Percentiles rank a stretch among this genome's conserved stretches.
Evolutionary conservation across 2,113 vertebrate species (phyloP).

Genomic region (Melanotaenia duboulayi): DNA sequence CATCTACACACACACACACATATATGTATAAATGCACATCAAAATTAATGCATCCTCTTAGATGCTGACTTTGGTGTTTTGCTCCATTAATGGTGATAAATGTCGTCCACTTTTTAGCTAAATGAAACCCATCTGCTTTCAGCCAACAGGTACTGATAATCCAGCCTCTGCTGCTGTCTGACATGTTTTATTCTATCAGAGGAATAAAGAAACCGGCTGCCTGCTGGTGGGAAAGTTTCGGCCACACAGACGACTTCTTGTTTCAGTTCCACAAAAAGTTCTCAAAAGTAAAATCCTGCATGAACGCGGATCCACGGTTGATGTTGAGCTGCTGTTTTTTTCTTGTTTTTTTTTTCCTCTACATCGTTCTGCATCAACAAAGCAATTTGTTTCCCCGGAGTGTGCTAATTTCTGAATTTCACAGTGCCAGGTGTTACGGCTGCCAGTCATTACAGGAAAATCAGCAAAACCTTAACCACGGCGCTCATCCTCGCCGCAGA

Average conservation of each 20-base stretch:
- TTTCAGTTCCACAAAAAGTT: not conserved
- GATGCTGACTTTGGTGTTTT: too few relatives aligned
- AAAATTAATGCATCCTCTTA: too few relatives aligned
- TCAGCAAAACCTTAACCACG: slow-evolving; percentile 74
- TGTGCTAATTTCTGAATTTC: slow-evolving; percentile 78
- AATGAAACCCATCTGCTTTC: too few relatives aligned
- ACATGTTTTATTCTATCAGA: too few relatives aligned
- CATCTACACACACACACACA: too few relatives aligned
- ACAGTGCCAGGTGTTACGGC: slow-evolving; percentile 77
- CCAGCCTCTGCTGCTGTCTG: too few relatives aligned
- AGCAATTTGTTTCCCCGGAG: slow-evolving; percentile 77
- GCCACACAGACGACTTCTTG: not conserved
- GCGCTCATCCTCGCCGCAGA: slow-evolving; percentile 61
- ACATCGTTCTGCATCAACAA: slow-evolving; percentile 76
- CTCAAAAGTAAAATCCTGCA: slow-evolving; percentile 34
- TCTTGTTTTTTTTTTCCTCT: slow-evolving; percentile 12
- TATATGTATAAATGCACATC: too few relatives aligned
- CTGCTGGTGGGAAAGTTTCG: not conserved
- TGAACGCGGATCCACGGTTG: slow-evolving; percentile 24
- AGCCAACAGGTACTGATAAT: too few relatives aligned
- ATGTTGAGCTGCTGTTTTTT: slow-evolving; percentile 44
- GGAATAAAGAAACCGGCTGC: too few relatives aligned
- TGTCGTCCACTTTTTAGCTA: too few relatives aligned
- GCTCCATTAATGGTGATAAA: too few relatives aligned
- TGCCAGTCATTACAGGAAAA: slow-evolving; percentile 78